phyloP scores from a whole-genome alignment of 1,140 invertebrate species.

The Caerostris darwini region DNA sequence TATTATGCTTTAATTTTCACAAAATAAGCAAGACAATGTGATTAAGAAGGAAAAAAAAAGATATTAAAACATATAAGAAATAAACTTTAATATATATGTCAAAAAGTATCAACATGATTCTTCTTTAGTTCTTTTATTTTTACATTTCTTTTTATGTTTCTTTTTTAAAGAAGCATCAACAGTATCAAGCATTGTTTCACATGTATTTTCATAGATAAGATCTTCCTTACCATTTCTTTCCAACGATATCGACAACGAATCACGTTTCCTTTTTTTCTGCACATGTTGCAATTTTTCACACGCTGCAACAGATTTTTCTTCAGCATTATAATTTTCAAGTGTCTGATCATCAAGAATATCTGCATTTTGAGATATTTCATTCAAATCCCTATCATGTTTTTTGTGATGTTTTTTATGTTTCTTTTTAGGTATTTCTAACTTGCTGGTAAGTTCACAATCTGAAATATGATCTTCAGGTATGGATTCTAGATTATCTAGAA shows the following conservation, averaged over 20 bases:
- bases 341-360: no score
- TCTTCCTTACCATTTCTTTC: not conserved
- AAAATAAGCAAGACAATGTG: no score
- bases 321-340: no score
- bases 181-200: no score
- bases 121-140: not conserved
- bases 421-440: not conserved
- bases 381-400: not conserved
- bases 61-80: no score
- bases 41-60: no score
- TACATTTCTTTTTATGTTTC: conserved; percentile 19
- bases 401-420: conserved; percentile 1
- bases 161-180: not conserved
- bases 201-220: not conserved
- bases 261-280: no score
- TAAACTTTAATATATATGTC: no score
- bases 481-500: not conserved
- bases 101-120: not conserved
- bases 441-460: not conserved
- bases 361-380: no score
- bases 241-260: not conserved
- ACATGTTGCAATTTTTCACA: no score
- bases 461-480: not conserved
- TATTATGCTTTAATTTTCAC: no score
- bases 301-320: no score